A percentile compares a stretch with the other conserved stretches of the same genome.
Conservation (phyloP, 1,140 invertebrate species). For the Daktulosphaira vitifoliae region DNA sequence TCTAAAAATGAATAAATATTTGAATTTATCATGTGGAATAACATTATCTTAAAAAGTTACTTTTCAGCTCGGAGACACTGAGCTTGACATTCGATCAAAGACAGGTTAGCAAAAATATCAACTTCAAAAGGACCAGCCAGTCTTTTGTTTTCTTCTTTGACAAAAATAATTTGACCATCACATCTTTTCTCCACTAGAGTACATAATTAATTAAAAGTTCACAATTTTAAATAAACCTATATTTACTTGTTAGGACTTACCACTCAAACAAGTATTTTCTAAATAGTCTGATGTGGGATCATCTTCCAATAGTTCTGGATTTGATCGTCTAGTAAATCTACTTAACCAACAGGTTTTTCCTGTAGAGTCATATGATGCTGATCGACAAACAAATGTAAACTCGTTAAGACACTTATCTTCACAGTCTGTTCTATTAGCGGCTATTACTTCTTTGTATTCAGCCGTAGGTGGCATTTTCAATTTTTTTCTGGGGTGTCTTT, state of each 20-base stretch:
- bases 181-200: conserved; percentile 67
- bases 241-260: conserved; percentile 53
- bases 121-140: conserved; percentile 77
- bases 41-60: conserved; percentile 44
- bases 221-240: not conserved
- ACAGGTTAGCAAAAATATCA: conserved; percentile 73
- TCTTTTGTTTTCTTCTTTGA: conserved; percentile 78
- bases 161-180: conserved; percentile 72
- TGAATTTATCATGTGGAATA: not conserved
- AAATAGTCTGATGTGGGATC: conserved; percentile 80
- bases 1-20: conserved; percentile 44
- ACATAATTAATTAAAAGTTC: not conserved
- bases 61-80: conserved; percentile 68
- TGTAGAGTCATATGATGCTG: conserved; percentile 67
- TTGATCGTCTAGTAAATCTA: conserved; percentile 69
- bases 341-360: conserved; percentile 68
- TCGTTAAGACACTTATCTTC: conserved; percentile 83
- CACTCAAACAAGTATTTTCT: conserved; percentile 82
- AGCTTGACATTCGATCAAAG: conserved; percentile 70
- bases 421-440: conserved; percentile 74
- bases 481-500: conserved; percentile 73
- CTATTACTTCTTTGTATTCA: conserved; percentile 68
- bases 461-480: conserved; percentile 63
- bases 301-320: conserved; percentile 70
- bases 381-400: conserved; percentile 76